Percentiles rank a stretch among this genome's conserved stretches.
Conservation (phyloP, 2,113 vertebrate species). For the Neotoma lepida region DNA sequence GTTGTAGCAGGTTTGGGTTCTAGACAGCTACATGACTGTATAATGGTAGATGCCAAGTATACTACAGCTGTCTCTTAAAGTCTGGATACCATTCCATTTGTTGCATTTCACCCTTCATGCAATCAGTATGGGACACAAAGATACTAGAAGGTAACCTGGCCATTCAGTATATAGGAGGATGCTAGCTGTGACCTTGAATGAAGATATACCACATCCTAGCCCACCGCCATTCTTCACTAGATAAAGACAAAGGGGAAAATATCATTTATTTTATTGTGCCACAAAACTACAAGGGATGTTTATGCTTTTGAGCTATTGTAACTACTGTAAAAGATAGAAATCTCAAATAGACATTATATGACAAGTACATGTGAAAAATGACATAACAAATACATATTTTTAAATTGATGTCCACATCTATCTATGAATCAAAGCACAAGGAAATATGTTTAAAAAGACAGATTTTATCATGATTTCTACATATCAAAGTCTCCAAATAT, state of each 20-base stretch:
- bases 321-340: neutral
- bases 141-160: neutral
- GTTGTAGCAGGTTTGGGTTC: neutral
- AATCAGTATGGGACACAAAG: neutral
- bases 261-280: neutral
- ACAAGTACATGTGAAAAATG: neutral
- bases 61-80: neutral
- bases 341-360: neutral
- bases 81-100: neutral
- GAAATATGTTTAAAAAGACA: neutral
- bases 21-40: neutral
- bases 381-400: neutral
- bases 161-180: neutral
- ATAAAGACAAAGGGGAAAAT: neutral
- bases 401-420: neutral
- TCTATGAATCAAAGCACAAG: neutral
- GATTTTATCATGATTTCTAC: neutral
- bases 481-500: neutral
- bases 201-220: neutral
- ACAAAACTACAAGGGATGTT: neutral
- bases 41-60: neutral
- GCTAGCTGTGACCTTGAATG: neutral
- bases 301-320: neutral
- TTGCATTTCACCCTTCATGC: neutral
- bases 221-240: neutral